Conservation (phyloP, 2,797 vertebrate genomes). For the Chloroceryle inda region DNA sequence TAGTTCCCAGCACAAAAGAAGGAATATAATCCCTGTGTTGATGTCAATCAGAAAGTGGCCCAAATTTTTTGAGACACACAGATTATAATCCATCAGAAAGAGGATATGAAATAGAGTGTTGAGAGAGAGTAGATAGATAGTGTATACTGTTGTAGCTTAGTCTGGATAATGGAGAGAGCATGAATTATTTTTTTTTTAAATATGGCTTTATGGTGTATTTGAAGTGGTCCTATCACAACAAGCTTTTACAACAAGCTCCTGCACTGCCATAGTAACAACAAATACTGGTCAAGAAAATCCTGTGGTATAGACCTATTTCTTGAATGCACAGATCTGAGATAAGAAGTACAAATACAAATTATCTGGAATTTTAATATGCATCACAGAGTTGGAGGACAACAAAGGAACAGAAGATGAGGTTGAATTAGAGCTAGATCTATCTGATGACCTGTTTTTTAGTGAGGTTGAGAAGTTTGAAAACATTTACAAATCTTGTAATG, state of each 20-base stretch:
- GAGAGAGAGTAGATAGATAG: background rate
- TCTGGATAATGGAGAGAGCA: background rate
- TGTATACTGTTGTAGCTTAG: background rate
- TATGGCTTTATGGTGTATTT: background rate
- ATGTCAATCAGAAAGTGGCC: background rate
- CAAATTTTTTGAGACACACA: background rate
- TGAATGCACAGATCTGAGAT: background rate
- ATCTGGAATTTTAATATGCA: background rate
- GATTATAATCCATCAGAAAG: background rate
- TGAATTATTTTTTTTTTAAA: background rate
- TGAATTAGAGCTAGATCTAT: background rate
- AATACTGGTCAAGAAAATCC: background rate
- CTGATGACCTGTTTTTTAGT: background rate
- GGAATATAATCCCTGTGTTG: background rate
- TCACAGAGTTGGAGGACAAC: background rate
- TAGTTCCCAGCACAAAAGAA: background rate
- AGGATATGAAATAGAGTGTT: background rate
- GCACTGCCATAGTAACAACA: background rate
- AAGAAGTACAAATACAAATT: background rate
- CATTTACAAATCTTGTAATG: background rate
- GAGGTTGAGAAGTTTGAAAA: background rate
- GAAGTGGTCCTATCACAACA: background rate
- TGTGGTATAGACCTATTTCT: background rate
- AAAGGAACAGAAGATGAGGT: background rate
- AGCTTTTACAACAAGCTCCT: background rate